phyloP scores from a whole-genome alignment of 35 echinoderm and acorn worm genomes.

The Apostichopus parvimensis region DNA sequence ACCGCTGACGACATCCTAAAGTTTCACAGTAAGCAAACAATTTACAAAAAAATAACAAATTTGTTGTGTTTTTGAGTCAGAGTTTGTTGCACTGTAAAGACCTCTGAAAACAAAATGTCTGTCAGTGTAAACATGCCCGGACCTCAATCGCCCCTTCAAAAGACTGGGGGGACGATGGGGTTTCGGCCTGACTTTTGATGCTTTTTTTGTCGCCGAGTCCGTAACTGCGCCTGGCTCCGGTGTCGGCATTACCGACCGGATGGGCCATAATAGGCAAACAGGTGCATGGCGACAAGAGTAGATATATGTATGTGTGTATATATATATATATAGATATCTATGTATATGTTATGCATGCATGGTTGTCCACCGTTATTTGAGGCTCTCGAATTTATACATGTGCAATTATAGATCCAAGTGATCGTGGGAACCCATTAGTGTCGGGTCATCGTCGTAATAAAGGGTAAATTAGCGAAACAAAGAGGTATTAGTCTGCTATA shows the following conservation, averaged over 20 bases:
- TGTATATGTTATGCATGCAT: background rate
- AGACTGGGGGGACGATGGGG: background rate
- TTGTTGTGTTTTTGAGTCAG: slow-evolving; percentile 49
- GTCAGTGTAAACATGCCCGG: slow-evolving; percentile 23
- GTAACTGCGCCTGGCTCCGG: slow-evolving; percentile 39
- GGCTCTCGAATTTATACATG: background rate
- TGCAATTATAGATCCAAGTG: background rate
- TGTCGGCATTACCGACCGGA: slow-evolving; percentile 51
- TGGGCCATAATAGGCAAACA: background rate
- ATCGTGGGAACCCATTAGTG: background rate
- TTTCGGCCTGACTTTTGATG: background rate
- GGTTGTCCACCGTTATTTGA: background rate
- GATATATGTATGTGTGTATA: background rate
- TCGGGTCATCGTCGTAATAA: background rate
- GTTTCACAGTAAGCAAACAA: slow-evolving; percentile 40
- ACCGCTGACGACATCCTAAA: slow-evolving; percentile 42
- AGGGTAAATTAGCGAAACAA: background rate
- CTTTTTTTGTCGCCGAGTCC: slow-evolving; percentile 4
- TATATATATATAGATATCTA: too few species aligned
- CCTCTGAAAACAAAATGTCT: slow-evolving; percentile 22
- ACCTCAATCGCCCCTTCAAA: slow-evolving; percentile 23
- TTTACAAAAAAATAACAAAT: background rate
- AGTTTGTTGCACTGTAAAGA: slow-evolving; percentile 49
- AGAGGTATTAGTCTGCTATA: background rate
- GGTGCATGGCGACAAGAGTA: background rate